Base-by-base conservation (phyloP, 2,888 invertebrate species). In the Tridacna crocea region DNA sequence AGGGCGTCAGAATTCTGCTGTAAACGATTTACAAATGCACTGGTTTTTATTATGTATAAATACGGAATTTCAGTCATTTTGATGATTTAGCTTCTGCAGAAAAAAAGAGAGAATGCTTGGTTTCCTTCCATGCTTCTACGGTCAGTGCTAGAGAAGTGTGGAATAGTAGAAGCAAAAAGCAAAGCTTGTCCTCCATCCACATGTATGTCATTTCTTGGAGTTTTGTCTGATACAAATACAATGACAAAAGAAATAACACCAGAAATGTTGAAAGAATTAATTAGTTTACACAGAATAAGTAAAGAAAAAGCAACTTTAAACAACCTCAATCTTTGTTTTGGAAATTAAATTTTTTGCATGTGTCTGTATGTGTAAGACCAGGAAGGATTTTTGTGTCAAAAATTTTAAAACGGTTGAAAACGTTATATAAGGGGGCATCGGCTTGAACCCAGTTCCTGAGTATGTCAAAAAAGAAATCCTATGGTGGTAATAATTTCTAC, bases 1-100 rank as follows among this genome's bases (percentile, higher is more conserved):
- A n/a, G n/a, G n/a, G n/a, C n/a, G n/a, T n/a, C n/a, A n/a, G n/a
- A n/a, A n/a, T n/a, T n/a, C n/a, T n/a, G n/a, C n/a, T n/a, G n/a
- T n/a, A n/a, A n/a, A n/a, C n/a, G n/a, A n/a, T n/a, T n/a, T n/a
- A n/a, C n/a, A n/a, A n/a, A n/a, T n/a, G n/a, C n/a, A n/a, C n/a
- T n/a, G n/a, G 36, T 47, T n/a, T 26, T 46, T n/a, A 26, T n/a
- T 17, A 36, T 26, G 68, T 68, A 36, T 15, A n/a, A 47, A 22
- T n/a, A n/a, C 24, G 63, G 63, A 13, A 51, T 51, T 51, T 51
- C 12, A 22, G n/a, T 61, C 17, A 51, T 51, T 51, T 51, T 13
- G 63, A 61, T 61, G 63, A 66, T 19, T 66, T 66, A 66, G 66
- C 66, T 13, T 24, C 27, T 24, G 66, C 66, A 66, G 66, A 66